phyloP scores from a whole-genome alignment of 1,140 invertebrate species.

The Euwallacea similis region DNA sequence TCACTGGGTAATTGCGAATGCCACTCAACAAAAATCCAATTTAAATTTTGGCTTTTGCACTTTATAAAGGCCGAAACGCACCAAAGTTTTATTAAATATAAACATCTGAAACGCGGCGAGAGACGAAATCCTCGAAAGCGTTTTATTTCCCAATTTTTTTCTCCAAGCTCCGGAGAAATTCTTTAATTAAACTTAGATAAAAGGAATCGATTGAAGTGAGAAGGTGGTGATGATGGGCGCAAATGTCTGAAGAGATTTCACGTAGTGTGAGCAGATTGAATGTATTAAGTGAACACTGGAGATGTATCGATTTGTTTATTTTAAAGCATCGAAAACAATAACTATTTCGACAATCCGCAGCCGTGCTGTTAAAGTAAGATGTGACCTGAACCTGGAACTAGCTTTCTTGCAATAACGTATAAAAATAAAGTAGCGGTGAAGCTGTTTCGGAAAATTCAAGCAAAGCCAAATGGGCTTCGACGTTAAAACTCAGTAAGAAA shows the following conservation, averaged over 20 bases:
- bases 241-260: background rate
- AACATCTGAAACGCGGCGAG: conserved; percentile 24
- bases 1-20: conserved; percentile 20
- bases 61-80: conserved; percentile 21
- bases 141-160: conserved; percentile 28
- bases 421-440: conserved; percentile 25
- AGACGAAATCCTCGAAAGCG: conserved; percentile 19
- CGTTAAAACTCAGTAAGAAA: conserved; percentile 18
- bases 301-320: conserved; percentile 10
- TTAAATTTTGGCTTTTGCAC: conserved; percentile 36
- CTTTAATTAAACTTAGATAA: conserved; percentile 35
- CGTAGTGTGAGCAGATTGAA: background rate
- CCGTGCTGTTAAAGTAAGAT: conserved; percentile 18
- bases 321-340: conserved; percentile 22
- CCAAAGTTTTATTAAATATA: conserved; percentile 37
- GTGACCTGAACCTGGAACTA: conserved; percentile 29
- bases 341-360: conserved; percentile 21
- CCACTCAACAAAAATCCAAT: conserved; percentile 31
- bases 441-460: conserved; percentile 20
- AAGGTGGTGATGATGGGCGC: background rate
- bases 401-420: conserved; percentile 17
- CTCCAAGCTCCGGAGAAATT: conserved; percentile 11
- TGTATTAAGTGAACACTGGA: background rate
- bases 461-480: conserved; percentile 19
- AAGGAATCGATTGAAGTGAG: conserved; percentile 19